A percentile compares a stretch with the other conserved stretches of the same genome.
phyloP scores from a whole-genome alignment of 2,797 vertebrate genomes.

The Selene dorsalis region DNA sequence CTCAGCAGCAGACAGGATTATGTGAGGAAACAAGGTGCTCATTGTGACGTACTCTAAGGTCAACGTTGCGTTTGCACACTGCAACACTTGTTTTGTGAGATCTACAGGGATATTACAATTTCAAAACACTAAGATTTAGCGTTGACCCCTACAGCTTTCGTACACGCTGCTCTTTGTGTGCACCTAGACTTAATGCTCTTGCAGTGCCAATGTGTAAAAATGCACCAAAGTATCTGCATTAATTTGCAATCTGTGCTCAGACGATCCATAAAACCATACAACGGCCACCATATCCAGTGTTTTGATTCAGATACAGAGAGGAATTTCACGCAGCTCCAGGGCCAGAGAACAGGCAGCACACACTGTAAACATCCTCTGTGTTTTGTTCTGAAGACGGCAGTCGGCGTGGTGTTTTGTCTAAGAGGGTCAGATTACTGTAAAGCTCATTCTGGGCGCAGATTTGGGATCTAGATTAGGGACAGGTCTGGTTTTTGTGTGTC shows the following conservation, averaged over 20 bases:
- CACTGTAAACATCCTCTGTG: conserved; percentile 62
- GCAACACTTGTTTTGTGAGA: conserved; percentile 41
- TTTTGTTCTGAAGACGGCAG: conserved; percentile 32
- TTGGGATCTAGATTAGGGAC: conserved; percentile 73
- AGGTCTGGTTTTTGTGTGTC: conserved; percentile 50
- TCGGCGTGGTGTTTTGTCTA: conserved; percentile 66
- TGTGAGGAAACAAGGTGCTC: conserved; percentile 62
- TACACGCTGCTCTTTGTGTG: not conserved
- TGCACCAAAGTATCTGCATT: not conserved
- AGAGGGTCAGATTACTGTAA: conserved; percentile 67
- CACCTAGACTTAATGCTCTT: conserved; percentile 3
- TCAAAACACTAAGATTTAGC: conserved; percentile 29
- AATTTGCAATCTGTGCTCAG: not conserved
- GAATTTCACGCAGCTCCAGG: conserved; percentile 38
- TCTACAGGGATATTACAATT: conserved; percentile 40
- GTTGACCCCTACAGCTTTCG: conserved; percentile 34
- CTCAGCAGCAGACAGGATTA: conserved; percentile 51
- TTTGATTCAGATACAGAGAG: conserved; percentile 47
- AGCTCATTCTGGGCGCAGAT: conserved; percentile 70
- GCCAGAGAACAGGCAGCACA: conserved; percentile 6
- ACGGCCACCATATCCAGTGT: conserved; percentile 28
- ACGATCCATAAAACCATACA: conserved; percentile 11
- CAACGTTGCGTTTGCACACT: conserved; percentile 9
- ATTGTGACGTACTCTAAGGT: conserved; percentile 38
- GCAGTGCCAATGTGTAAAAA: not conserved